These are phyloP conservation scores for Sebastiscus albofasciatus DNA, from an alignment of 2,797 vertebrate species.

Conservation along the genomic window DNA sequence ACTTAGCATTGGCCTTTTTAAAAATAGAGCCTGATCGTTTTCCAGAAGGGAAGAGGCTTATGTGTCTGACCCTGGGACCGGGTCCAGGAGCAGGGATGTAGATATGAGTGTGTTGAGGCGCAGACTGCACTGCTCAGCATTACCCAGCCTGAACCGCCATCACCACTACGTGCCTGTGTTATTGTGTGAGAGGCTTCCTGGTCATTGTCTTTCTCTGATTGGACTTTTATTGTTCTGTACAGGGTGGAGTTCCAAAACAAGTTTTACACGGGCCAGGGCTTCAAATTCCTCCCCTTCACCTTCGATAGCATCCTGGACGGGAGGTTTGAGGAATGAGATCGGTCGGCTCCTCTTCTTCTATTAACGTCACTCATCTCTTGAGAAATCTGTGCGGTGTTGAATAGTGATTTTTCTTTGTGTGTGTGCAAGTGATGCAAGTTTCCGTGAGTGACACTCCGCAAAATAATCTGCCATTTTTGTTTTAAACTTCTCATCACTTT, in stretches of 20 bases:
- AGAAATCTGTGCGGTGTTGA: conserved; percentile 27
- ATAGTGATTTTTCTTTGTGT: conserved; percentile 7
- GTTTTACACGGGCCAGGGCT: conserved; percentile 94
- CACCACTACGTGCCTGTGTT: background rate
- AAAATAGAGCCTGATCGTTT: conserved; percentile 71
- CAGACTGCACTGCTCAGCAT: conserved; percentile 14
- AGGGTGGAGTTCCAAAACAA: conserved; percentile 99
- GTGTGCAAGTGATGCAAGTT: conserved; percentile 12
- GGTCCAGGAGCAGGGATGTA: conserved; percentile 18
- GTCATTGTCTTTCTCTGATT: background rate
- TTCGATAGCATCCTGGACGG: conserved; percentile 94
- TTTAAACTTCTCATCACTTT: conserved; percentile 14
- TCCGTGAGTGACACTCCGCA: conserved; percentile 3
- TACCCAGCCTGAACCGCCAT: background rate
- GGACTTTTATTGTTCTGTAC: conserved; percentile 7
- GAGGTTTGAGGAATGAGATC: conserved; percentile 87
- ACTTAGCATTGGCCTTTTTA: conserved; percentile 44
- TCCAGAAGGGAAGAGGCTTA: conserved; percentile 48
- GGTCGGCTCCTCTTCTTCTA: background rate
- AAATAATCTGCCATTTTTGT: background rate
- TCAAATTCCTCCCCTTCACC: conserved; percentile 96
- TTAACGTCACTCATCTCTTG: conserved; percentile 1
- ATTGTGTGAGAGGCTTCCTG: background rate
- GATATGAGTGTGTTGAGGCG: conserved; percentile 10
- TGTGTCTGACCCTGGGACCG: conserved; percentile 27